These are phyloP conservation scores for Semnopithecus entellus DNA, from an alignment of 2,113 vertebrate genomes.

Conservation along the genomic window DNA sequence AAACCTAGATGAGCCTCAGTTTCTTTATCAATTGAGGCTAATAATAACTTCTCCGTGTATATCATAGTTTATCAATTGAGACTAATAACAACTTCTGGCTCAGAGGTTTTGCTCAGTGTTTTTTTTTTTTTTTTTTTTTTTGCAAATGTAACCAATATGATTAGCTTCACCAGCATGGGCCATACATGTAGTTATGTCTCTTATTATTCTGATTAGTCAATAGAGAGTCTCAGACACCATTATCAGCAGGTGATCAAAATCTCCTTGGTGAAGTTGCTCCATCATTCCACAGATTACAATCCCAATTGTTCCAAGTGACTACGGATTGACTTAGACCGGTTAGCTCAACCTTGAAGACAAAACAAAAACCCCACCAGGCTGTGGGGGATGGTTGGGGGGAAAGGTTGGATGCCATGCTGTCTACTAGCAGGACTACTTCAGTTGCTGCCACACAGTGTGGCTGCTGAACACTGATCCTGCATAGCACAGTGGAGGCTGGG, in stretches of 20 bases:
- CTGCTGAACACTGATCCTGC: not conserved
- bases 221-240: not conserved
- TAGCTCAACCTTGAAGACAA: not conserved
- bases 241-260: not conserved
- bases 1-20: not conserved
- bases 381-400: not conserved
- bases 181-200: not conserved
- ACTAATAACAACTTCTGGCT: not conserved
- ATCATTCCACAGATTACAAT: not conserved
- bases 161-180: not conserved
- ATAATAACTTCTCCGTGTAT: not conserved
- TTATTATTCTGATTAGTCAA: not conserved
- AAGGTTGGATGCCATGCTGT: not conserved
- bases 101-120: not conserved
- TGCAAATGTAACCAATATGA: not conserved
- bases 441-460: not conserved
- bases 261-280: not conserved
- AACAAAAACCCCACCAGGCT: not conserved
- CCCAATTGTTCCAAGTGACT: not conserved
- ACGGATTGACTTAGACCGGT: not conserved
- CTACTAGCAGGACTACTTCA: rapidly evolving
- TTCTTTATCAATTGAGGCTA: not conserved
- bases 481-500: not conserved
- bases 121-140: not conserved
- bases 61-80: not conserved